phyloP scores from a whole-genome alignment of 2,888 invertebrate genomes.

The Archaeoteleia sp. region DNA sequence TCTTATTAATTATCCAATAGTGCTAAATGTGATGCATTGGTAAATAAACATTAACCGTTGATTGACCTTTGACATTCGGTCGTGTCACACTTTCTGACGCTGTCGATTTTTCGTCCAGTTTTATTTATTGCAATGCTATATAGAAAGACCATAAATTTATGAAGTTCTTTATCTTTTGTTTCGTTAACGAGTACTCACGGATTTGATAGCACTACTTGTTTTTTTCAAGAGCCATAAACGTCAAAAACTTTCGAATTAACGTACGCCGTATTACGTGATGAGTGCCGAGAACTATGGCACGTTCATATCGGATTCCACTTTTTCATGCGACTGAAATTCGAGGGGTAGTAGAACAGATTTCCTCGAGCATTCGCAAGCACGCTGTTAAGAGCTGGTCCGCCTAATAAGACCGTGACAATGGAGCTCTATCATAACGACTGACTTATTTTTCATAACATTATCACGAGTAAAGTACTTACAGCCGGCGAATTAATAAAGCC shows the following conservation, averaged over 20 bases:
- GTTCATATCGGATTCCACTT: constrained; percentile 22
- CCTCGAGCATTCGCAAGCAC: neutral
- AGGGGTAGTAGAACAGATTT: constrained; percentile 16
- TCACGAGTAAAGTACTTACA: too few species aligned
- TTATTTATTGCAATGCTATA: constrained; percentile 15
- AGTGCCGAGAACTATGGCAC: constrained; percentile 22
- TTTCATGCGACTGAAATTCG: constrained; percentile 15
- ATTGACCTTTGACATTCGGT: too few species aligned
- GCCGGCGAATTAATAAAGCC: too few species aligned
- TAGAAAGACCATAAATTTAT: constrained; percentile 26
- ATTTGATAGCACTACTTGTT: constrained; percentile 30
- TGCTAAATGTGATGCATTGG: too few species aligned
- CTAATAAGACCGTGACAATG: neutral
- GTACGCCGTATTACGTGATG: constrained; percentile 22
- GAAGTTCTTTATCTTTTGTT: constrained; percentile 34
- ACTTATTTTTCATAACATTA: too few species aligned
- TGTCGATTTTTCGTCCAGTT: neutral
- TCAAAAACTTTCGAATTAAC: constrained; percentile 48
- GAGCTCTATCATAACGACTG: too few species aligned
- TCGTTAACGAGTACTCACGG: constrained; percentile 38
- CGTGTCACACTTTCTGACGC: too few species aligned
- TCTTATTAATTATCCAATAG: too few species aligned
- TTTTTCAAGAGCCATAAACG: constrained; percentile 39
- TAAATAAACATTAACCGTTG: too few species aligned
- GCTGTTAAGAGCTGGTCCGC: neutral